Base-by-base conservation (phyloP, 2,797 vertebrate species). In the Dromococcyx pavoninus region DNA sequence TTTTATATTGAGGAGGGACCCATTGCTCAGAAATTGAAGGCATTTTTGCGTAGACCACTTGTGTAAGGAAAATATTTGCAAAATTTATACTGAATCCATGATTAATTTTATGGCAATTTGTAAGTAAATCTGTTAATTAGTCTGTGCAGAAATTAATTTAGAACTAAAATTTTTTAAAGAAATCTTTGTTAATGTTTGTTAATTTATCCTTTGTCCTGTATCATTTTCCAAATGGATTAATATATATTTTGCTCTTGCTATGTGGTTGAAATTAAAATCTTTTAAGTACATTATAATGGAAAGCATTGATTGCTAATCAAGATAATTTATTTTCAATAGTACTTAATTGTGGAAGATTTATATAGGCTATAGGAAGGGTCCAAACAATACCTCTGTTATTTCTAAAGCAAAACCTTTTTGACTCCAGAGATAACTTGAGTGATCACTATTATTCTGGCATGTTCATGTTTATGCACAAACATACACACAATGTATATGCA, bases 101-200 rank as follows among this genome's bases (percentile, higher is more conserved):
- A 72, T 41, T 11, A 78, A 64, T 93, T 89, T 81, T 53, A 48
- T 62, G 11, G 25, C 18, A 72, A 76, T 89, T 86, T 81, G 3
- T 56, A 88, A 84, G 35, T 83, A 94, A 86, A 92, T 86, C 9
- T 86, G 16, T 70, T 86, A 81, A 78, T 80, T 70, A 56, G 15
- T 81, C 12, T 60, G 6, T n/a, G 24, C 50, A 73, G 19, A 91
- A 90, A 84, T 79, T 37, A 78, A 72, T 76, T 48, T 48, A 37
- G 70, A 88, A 57, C 17, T 43, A 11, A 19, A 67, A 32, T 32
- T 4, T 48, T 79, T 73, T 71, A 64, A 41, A 56, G 73, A 86
- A 81, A 23, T 72, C 4, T n/a, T n/a, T n/a, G n/a, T n/a, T 32
- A 70, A 9, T 9, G 6, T 53, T 1, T 61, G 53, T 58, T 7